Conservation (phyloP, 2,113 vertebrate species). For the Cebidichthys violaceus region DNA sequence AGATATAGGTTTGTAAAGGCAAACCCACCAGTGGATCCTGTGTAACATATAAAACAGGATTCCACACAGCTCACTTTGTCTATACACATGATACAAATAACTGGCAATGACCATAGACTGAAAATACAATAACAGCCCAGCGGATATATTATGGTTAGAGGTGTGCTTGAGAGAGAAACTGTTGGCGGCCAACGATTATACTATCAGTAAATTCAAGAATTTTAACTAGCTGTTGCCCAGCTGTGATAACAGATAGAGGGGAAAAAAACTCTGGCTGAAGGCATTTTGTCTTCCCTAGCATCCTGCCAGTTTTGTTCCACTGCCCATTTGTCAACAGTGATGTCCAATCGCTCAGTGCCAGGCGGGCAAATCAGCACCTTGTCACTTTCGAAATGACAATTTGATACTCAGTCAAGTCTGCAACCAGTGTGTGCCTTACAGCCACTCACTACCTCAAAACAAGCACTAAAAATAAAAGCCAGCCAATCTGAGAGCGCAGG, state of each 20-base stretch:
- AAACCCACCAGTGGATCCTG: neutral
- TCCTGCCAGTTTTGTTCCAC: conserved; percentile 86
- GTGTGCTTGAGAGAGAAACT: conserved; percentile 18
- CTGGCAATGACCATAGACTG: neutral
- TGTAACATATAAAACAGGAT: neutral
- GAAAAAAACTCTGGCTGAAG: conserved; percentile 76
- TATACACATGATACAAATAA: conserved; percentile 10
- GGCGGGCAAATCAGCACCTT: conserved; percentile 84
- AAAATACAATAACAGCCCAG: conserved; percentile 37
- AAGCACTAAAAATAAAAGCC: conserved; percentile 70
- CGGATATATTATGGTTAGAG: conserved; percentile 40
- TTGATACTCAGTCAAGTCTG: conserved; percentile 82
- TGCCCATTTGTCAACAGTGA: conserved; percentile 90
- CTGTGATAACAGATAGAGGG: conserved; percentile 79
- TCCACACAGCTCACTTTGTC: conserved; percentile 2
- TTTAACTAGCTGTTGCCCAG: conserved; percentile 81
- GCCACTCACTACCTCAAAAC: conserved; percentile 69
- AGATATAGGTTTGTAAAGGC: neutral
- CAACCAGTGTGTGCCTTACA: conserved; percentile 72
- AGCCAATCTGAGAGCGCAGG: conserved; percentile 65
- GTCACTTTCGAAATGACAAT: conserved; percentile 87
- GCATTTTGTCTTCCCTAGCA: conserved; percentile 87
- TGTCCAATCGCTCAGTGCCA: conserved; percentile 89
- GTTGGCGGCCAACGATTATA: conserved; percentile 43
- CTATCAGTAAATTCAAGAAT: conserved; percentile 67